phyloP scores from a whole-genome alignment of 2,113 vertebrate genomes.

The Poecilia latipinna region DNA sequence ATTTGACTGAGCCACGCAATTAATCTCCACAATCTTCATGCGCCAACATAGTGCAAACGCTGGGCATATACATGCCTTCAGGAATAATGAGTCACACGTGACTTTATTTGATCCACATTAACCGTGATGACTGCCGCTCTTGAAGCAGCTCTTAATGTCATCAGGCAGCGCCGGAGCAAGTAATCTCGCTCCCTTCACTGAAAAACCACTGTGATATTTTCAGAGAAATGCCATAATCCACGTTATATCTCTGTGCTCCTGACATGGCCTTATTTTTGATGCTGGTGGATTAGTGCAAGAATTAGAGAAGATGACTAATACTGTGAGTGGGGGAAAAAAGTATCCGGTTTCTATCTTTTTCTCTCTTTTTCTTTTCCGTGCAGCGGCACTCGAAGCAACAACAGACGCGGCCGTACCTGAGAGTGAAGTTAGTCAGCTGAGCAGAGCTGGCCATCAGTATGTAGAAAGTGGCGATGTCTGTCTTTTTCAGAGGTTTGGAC shows the following conservation, averaged over 20 bases:
- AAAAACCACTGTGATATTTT: constrained; percentile 57
- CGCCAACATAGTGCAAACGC: constrained; percentile 7
- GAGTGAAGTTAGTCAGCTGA: constrained; percentile 87
- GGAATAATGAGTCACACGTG: constrained; percentile 33
- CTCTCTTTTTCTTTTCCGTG: neutral
- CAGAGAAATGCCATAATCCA: constrained; percentile 64
- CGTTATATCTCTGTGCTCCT: constrained; percentile 56
- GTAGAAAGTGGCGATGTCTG: constrained; percentile 87
- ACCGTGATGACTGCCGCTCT: constrained; percentile 34
- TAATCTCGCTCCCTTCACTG: constrained; percentile 53
- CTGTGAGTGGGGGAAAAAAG: neutral
- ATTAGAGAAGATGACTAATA: constrained; percentile 29
- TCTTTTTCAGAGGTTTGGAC: constrained; percentile 83
- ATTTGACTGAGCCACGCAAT: constrained; percentile 18
- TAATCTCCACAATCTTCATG: constrained; percentile 44
- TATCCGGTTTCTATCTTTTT: neutral
- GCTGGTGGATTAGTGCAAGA: constrained; percentile 39
- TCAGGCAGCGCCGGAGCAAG: constrained; percentile 42
- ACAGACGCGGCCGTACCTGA: constrained; percentile 82
- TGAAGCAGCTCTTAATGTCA: constrained; percentile 48
- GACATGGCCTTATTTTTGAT: constrained; percentile 40
- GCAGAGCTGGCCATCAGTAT: constrained; percentile 84
- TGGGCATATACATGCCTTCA: constrained; percentile 17
- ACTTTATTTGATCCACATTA: constrained; percentile 37
- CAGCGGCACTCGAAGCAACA: neutral